These are phyloP conservation scores for Peucedramus taeniatus DNA, from an alignment of 2,113 vertebrate species.

Conservation along the genomic window DNA sequence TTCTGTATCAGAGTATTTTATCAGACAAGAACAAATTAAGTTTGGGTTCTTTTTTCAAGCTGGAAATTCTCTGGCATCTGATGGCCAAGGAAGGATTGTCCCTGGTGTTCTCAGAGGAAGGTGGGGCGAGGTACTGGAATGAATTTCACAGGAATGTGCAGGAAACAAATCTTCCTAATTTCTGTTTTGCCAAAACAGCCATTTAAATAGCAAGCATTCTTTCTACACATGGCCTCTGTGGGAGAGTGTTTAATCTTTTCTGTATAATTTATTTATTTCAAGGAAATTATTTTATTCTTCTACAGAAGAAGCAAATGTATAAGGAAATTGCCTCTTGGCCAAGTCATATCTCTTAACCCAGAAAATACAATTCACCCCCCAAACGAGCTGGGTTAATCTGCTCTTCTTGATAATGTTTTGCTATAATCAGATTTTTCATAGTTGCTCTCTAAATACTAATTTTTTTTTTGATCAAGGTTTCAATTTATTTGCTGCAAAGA, in stretches of 20 bases:
- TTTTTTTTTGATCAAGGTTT: constrained; percentile 2
- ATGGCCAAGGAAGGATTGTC: not conserved
- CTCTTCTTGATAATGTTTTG: not conserved
- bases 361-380: not conserved
- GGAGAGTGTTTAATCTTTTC: not conserved
- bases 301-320: not conserved
- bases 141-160: not conserved
- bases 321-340: not conserved
- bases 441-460: constrained; percentile 4
- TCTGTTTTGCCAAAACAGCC: not conserved
- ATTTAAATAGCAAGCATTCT: not conserved
- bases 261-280: not conserved
- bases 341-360: not conserved
- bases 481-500: not conserved
- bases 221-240: not conserved
- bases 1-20: not conserved
- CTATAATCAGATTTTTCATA: not conserved
- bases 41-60: not conserved
- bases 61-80: not conserved
- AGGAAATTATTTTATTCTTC: not conserved
- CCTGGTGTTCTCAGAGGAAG: not conserved
- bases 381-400: not conserved
- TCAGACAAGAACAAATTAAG: not conserved
- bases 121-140: not conserved
- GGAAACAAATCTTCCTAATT: not conserved